Evolutionary conservation across 2,113 vertebrate genomes (phyloP).

Genomic region (Rallus limicola): DNA sequence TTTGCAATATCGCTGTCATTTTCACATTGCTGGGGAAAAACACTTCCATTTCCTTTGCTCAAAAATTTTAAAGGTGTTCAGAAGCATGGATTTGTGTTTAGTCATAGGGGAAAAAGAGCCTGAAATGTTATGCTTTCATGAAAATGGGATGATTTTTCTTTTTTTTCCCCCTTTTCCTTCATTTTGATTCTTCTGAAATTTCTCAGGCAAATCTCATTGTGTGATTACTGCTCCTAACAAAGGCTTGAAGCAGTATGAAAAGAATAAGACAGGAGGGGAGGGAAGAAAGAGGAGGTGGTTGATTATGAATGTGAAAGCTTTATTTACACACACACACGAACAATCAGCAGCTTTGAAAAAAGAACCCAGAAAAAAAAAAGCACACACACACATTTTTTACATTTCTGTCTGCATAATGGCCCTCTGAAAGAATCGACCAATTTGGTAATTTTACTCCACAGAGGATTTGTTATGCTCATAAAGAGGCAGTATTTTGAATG

Average conservation of each 20-base stretch:
- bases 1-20: neutral
- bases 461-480: constrained; percentile 14
- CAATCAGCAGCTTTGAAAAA: constrained; percentile 42
- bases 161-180: neutral
- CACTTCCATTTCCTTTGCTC: neutral
- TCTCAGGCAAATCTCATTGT: constrained; percentile 13
- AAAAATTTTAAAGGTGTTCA: neutral
- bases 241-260: neutral
- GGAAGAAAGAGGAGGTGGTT: constrained; percentile 15
- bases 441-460: constrained; percentile 29
- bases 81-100: neutral
- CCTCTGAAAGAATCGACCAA: neutral
- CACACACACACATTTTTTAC: neutral
- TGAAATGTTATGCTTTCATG: neutral
- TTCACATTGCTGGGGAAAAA: neutral
- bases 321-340: constrained; percentile 24
- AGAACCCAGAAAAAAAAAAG: constrained; percentile 11
- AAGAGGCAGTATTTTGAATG: constrained; percentile 38
- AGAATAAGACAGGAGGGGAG: constrained; percentile 10
- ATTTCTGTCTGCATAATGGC: constrained; percentile 23
- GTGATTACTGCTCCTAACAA: constrained; percentile 17
- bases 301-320: constrained; percentile 49
- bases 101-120: neutral
- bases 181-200: constrained; percentile 19
- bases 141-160: neutral